Evolutionary conservation across 2,888 invertebrate species (phyloP).

Genomic region (Drosophila parthenogenetica): DNA sequence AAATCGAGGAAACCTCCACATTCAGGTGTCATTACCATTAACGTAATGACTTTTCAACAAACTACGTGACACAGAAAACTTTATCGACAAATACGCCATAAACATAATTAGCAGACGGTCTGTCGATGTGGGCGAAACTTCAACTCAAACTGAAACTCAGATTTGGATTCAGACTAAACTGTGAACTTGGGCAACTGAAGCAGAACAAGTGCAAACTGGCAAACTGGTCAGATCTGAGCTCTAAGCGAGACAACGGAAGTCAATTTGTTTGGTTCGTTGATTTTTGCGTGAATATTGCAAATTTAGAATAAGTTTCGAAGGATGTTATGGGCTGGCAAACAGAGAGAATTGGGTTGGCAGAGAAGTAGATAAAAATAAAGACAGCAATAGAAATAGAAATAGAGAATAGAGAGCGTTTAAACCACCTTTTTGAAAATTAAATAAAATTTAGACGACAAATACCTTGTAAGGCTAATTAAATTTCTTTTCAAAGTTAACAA

Average conservation of each 20-base stretch:
- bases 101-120: constrained; percentile 59
- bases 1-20: constrained; percentile 1
- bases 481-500: not conserved
- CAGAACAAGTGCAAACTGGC: constrained; percentile 58
- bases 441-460: not conserved
- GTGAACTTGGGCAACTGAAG: constrained; percentile 30
- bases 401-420: not conserved
- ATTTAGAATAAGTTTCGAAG: constrained; percentile 41
- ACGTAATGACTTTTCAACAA: constrained; percentile 56
- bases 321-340: constrained; percentile 31
- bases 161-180: not conserved
- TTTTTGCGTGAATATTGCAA: constrained; percentile 54
- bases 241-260: constrained; percentile 46
- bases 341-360: constrained; percentile 6
- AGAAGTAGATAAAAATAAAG: not conserved
- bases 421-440: not conserved
- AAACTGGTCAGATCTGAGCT: constrained; percentile 5
- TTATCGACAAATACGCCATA: constrained; percentile 58
- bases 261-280: constrained; percentile 58
- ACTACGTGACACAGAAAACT: constrained; percentile 63
- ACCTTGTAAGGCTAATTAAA: not conserved
- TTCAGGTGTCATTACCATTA: constrained; percentile 36
- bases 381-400: not conserved
- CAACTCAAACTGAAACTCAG: constrained; percentile 5
- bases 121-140: constrained; percentile 28